Conservation (phyloP, 1,140 invertebrate species). For the Apis cerana region DNA sequence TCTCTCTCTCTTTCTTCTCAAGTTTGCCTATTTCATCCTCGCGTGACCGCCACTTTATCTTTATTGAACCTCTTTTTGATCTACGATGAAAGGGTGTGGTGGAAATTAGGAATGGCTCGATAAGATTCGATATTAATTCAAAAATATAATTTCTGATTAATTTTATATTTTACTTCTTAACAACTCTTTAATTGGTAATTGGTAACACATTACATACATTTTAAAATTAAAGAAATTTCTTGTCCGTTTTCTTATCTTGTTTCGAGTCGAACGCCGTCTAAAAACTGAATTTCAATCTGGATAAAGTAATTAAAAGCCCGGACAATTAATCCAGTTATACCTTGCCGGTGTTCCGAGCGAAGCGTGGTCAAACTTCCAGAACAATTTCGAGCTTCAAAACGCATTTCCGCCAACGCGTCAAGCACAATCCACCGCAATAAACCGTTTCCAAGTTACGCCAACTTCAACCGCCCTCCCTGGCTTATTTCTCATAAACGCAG, state of each 20-base stretch:
- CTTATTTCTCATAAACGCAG: conserved; percentile 13
- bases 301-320: not conserved
- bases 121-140: too few species aligned
- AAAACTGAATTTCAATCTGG: not conserved
- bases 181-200: too few species aligned
- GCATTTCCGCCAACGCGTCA: not conserved
- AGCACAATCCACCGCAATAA: not conserved
- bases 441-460: not conserved
- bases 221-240: too few species aligned
- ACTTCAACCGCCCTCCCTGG: not conserved
- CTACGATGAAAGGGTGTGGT: not conserved
- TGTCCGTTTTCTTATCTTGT: too few species aligned
- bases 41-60: not conserved
- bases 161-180: too few species aligned
- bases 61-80: not conserved
- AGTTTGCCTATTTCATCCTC: not conserved
- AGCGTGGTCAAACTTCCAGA: not conserved
- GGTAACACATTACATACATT: too few species aligned
- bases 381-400: not conserved
- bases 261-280: not conserved
- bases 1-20: too few species aligned
- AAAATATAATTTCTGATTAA: not conserved
- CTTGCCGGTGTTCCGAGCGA: not conserved
- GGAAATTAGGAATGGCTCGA: too few species aligned
- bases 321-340: not conserved